Conservation (phyloP, 2,888 invertebrate species). For the Eupithecia abbreviata region DNA sequence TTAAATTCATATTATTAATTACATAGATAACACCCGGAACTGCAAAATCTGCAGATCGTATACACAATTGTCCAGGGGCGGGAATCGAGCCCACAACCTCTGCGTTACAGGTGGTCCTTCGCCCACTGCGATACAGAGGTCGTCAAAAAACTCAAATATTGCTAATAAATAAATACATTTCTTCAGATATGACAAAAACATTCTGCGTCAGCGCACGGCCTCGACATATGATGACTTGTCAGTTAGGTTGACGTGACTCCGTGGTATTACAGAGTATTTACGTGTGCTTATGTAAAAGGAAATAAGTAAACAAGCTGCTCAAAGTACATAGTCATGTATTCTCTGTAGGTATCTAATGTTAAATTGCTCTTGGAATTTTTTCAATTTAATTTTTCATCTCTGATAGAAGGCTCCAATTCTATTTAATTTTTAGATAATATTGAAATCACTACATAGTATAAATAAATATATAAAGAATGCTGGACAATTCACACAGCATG, state of each 20-base stretch:
- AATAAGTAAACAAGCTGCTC: background rate
- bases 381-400: background rate
- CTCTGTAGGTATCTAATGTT: background rate
- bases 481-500: too few relatives aligned
- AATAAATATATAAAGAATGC: too few relatives aligned
- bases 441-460: too few relatives aligned
- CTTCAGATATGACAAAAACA: conserved; percentile 35
- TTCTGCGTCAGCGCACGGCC: conserved; percentile 28
- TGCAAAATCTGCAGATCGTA: too few relatives aligned
- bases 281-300: conserved; percentile 9
- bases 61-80: too few relatives aligned
- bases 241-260: conserved; percentile 19
- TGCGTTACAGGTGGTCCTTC: too few relatives aligned
- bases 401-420: too few relatives aligned
- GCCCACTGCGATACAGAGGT: too few relatives aligned
- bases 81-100: too few relatives aligned
- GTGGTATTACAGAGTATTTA: background rate
- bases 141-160: background rate
- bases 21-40: too few relatives aligned
- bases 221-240: conserved; percentile 29
- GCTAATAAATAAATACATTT: conserved; percentile 26
- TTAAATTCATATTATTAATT: too few relatives aligned
- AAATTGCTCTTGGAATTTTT: background rate
- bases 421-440: too few relatives aligned
- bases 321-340: conserved; percentile 1